These are phyloP conservation scores for Gisinianus flammeolus DNA, from an alignment of 2,888 invertebrate genomes.

Conservation along the genomic window DNA sequence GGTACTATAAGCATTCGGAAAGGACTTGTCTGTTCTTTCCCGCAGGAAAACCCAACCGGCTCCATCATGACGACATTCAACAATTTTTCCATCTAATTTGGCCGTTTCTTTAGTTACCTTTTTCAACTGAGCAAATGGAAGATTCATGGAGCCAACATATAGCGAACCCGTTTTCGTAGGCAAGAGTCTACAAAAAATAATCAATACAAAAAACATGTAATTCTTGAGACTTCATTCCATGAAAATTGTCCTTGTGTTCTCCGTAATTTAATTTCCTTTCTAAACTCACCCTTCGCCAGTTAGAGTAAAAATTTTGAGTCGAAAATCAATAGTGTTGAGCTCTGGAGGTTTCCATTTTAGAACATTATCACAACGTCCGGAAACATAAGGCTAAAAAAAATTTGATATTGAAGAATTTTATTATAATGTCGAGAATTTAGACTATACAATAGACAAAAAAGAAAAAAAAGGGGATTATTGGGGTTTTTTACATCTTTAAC, in stretches of 20 bases:
- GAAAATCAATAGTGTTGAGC: slow-evolving; percentile 96
- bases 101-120: slow-evolving; percentile 75
- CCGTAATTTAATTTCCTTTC: too few relatives aligned
- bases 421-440: too few relatives aligned
- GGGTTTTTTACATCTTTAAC: slow-evolving; percentile 78
- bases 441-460: too few relatives aligned
- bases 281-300: slow-evolving; percentile 72
- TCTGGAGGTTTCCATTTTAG: slow-evolving; percentile 97
- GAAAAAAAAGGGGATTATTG: not conserved
- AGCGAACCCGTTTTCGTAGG: slow-evolving; percentile 74
- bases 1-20: slow-evolving; percentile 87
- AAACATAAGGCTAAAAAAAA: slow-evolving; percentile 73
- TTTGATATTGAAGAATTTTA: not conserved
- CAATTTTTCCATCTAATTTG: slow-evolving; percentile 87
- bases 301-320: slow-evolving; percentile 78
- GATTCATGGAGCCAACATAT: slow-evolving; percentile 75
- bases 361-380: slow-evolving; percentile 82
- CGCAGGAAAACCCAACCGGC: slow-evolving; percentile 90
- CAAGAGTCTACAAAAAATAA: slow-evolving; percentile 68
- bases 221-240: not conserved
- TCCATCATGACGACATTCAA: slow-evolving; percentile 88
- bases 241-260: not conserved
- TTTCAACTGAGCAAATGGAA: slow-evolving; percentile 76
- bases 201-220: not conserved
- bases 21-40: slow-evolving; percentile 94